These are phyloP conservation scores for Thalassoma bifasciatum DNA, from an alignment of 2,113 vertebrate species.

Conservation along the genomic window DNA sequence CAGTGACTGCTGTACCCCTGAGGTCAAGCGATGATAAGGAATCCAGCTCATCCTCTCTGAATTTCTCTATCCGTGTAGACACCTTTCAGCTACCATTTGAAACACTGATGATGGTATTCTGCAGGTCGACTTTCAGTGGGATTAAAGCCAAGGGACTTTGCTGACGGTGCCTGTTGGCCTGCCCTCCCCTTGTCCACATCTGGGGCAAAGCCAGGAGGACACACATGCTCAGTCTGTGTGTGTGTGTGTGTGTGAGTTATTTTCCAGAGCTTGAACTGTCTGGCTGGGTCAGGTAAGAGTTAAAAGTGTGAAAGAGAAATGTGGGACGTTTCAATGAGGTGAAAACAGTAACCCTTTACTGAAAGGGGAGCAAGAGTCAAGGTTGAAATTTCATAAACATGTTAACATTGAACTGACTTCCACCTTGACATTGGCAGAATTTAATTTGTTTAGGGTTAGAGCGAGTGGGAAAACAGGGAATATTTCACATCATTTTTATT, in stretches of 20 bases:
- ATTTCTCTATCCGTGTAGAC: slow-evolving; percentile 3
- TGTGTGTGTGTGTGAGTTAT: slow-evolving; percentile 5
- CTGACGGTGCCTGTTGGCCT: slow-evolving; percentile 46
- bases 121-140: slow-evolving; percentile 43
- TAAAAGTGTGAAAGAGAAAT: slow-evolving; percentile 56
- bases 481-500: neutral
- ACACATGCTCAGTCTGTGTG: slow-evolving; percentile 11
- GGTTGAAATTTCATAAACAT: slow-evolving; percentile 43
- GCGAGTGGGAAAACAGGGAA: neutral
- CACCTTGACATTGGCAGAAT: slow-evolving; percentile 29
- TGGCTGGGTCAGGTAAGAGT: slow-evolving; percentile 59
- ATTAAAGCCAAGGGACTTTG: slow-evolving; percentile 61
- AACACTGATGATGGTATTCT: slow-evolving; percentile 38
- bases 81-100: slow-evolving; percentile 40
- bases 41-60: neutral
- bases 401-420: slow-evolving; percentile 48
- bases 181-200: slow-evolving; percentile 49
- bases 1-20: neutral
- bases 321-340: slow-evolving; percentile 30
- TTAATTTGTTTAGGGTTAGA: slow-evolving; percentile 1
- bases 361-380: slow-evolving; percentile 37
- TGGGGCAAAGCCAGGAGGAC: slow-evolving; percentile 39
- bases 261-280: neutral
- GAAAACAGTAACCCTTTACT: slow-evolving; percentile 37
- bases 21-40: slow-evolving; percentile 11